Conservation (phyloP, 2,888 invertebrate species). For the Nomada goodeniana region DNA sequence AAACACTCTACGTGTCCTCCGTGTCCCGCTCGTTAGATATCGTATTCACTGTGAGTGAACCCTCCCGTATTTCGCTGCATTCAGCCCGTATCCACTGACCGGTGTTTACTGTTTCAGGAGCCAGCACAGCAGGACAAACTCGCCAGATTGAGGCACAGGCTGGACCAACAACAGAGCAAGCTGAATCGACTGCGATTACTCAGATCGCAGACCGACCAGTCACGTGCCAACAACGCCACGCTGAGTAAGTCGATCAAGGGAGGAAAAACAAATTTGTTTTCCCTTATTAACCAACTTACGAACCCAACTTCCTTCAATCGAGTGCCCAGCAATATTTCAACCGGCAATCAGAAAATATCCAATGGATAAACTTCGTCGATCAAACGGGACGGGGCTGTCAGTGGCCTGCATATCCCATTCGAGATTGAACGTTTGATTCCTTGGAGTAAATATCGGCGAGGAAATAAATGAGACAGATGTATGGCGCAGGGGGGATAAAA, state of each 20-base stretch:
- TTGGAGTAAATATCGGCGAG: not conserved
- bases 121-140: slow-evolving; percentile 95
- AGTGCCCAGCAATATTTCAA: not conserved
- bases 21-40: not conserved
- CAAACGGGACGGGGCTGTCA: slow-evolving; percentile 14
- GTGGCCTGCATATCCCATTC: slow-evolving; percentile 21
- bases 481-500: not conserved
- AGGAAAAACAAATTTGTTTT: not conserved
- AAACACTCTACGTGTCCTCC: not conserved
- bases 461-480: not conserved
- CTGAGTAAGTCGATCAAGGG: slow-evolving; percentile 90
- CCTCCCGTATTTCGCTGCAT: not conserved
- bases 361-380: slow-evolving; percentile 31
- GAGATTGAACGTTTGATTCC: slow-evolving; percentile 36
- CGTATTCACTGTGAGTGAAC: slow-evolving; percentile 26
- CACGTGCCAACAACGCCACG: slow-evolving; percentile 95
- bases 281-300: not conserved
- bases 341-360: not conserved
- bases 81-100: slow-evolving; percentile 23
- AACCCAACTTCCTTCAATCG: not conserved
- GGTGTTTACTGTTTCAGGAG: slow-evolving; percentile 84
- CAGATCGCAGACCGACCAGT: slow-evolving; percentile 96
- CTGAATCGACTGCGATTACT: slow-evolving; percentile 95
- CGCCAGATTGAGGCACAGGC: slow-evolving; percentile 94
- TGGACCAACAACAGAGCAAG: slow-evolving; percentile 97